Base-by-base conservation (phyloP, 2,113 vertebrate species). In the Spea multiplicata region DNA sequence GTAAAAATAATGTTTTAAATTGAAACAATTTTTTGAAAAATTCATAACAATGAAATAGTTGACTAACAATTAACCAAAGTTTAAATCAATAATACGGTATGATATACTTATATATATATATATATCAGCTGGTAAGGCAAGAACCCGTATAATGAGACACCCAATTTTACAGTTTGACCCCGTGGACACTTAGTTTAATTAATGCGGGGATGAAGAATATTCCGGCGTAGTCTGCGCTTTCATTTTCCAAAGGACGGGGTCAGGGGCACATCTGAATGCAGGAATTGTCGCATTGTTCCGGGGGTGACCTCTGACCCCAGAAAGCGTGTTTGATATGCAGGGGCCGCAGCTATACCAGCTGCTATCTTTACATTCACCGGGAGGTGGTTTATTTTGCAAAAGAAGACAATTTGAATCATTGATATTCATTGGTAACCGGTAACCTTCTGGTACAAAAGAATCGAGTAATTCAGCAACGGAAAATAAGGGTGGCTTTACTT, bases 381-480 rank as follows among this genome's bases (percentile, higher is more conserved):
- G 14, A 65, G 13, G 53, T 12, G 76, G 12, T 13, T 52, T 48
- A 59, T 68, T 59, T 45, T 57, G 50, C 70, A 5, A 30, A 45
- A 67, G 45, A 46, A 67, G 46, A 53, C 45, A 14, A 67, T 12
- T n/a, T 53, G 44, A 49, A 46, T 61, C 70, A 74, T 73, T 68
- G 71, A 59, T 80, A 80, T 80, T 73, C 77, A 80, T 73, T 67
- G 71, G 68, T 50, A 78, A 55, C 57, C 9, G 67, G 65, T 50
- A 66, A 64, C 59, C 49, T 55, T 71, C 67, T 55, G 68, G 55
- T 61, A 52, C 16, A 49, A 16, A 16, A 45, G 53, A 48, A 10
- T 8, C 44, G 44, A 16, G 52, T 48, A 44, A 47, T 47, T 70
- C 66, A 62, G 10, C 47, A 13, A 9, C 14, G 55, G 4, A 13